Evolutionary conservation across 2,888 invertebrate species (phyloP), one percentile per base, ranked within the genome.

Genomic region (Amphipoea lucens): DNA sequence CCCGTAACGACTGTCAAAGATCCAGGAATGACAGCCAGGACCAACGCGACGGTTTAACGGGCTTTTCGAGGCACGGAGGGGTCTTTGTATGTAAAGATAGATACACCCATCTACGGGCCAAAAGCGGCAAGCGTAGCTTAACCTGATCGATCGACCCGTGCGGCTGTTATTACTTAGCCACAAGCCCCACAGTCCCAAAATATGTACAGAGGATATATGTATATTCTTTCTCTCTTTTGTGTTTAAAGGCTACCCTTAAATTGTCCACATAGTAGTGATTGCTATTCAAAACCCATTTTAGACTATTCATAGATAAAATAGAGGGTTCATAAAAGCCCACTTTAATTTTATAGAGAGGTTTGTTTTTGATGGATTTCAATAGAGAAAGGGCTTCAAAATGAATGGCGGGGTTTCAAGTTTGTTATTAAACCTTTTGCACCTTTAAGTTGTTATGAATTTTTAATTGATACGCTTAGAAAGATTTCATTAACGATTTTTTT

Each of bases 281-380:
- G 36, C 68, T 76, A 76, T 75, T 84, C 69, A 73, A 77, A 77
- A 36, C 69, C 54, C 23, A 70, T 67, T 82, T 67, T 71, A 14
- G 23, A 60, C 40, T 40, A 65, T 54, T 60, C 42, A 54, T 45
- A 9, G 12, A 23, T 57, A 45, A 82, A 83, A 66, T 73, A n/a
- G 29, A 83, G 72, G 62, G 73, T 69, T 84, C 74, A 79, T 79
- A 76, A 76, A 65, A 68, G 9, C 12, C 72, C 51, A 60, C 74
- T 87, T 84, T 42, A 68, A 54, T 51, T 63, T 75, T 54, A 54
- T 51, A 20, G 23, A 65, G 29, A 42, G 51, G 14, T 57, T 87
- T 74, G 74, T 76, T 76, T 74, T 87, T 67, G 29, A 60, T 71
- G 29, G 71, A 67, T 23, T 74, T 76, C 54, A 65, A 74, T 76